Conservation (phyloP, 2,888 invertebrate genomes). For the Cantharis rufa region DNA sequence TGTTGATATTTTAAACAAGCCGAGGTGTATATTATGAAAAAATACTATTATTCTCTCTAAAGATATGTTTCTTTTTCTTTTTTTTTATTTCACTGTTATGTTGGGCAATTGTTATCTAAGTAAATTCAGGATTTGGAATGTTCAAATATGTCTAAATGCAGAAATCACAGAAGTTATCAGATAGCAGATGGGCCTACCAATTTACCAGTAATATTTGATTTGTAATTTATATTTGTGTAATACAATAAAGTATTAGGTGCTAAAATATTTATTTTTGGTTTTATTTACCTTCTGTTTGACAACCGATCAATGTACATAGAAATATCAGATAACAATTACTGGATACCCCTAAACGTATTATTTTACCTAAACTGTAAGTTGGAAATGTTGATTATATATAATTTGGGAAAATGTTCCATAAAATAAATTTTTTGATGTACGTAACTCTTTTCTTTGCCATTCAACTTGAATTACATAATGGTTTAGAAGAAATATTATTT, state of each 20-base stretch:
- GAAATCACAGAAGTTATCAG: background rate
- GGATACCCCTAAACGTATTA: background rate
- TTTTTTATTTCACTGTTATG: too few relatives aligned
- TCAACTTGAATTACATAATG: background rate
- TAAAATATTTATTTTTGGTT: conserved; percentile 4
- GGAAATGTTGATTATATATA: background rate
- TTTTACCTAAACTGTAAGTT: background rate
- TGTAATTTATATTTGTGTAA: background rate
- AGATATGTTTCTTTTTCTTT: too few relatives aligned
- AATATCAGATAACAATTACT: background rate
- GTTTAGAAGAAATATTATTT: background rate
- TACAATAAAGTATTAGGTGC: background rate
- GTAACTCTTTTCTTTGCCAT: background rate
- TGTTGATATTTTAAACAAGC: too few relatives aligned
- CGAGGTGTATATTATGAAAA: too few relatives aligned
- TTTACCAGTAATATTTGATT: background rate
- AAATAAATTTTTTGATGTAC: background rate
- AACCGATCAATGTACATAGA: background rate
- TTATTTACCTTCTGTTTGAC: background rate
- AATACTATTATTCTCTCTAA: too few relatives aligned
- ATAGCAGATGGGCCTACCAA: background rate
- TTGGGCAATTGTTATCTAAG: background rate
- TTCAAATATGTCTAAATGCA: background rate
- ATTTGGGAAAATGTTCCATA: background rate
- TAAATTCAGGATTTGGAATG: background rate